These are phyloP conservation scores for Zapornia atra DNA, from an alignment of 2,113 vertebrate genomes.

Conservation along the genomic window DNA sequence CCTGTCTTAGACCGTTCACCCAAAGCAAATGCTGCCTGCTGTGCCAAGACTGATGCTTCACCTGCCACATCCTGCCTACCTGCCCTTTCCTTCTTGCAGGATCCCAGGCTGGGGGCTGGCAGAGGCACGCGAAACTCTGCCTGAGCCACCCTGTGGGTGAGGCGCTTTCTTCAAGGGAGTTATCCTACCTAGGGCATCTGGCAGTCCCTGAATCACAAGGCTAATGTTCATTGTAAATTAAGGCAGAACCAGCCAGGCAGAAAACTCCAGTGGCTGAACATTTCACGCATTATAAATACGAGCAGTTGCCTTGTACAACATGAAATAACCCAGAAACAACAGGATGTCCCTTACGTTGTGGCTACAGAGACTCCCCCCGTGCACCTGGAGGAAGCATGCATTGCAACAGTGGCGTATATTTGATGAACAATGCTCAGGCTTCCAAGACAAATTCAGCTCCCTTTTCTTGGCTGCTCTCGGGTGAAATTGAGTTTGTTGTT, in stretches of 20 bases:
- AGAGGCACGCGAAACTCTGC: background rate
- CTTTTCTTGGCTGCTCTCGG: background rate
- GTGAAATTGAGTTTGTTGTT: slow-evolving; percentile 36
- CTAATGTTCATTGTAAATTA: slow-evolving; percentile 25
- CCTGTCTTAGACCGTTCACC: background rate
- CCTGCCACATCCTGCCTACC: background rate
- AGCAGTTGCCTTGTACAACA: background rate
- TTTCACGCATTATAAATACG: background rate
- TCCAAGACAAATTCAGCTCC: background rate
- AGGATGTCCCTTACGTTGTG: background rate
- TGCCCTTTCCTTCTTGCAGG: background rate
- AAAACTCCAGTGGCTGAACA: slow-evolving; percentile 12
- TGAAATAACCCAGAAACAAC: background rate
- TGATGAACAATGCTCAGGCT: slow-evolving; percentile 7
- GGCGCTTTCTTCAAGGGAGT: background rate
- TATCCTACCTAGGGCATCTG: background rate
- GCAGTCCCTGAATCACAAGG: slow-evolving; percentile 32
- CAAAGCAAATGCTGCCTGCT: background rate
- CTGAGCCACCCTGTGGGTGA: background rate
- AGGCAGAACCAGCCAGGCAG: slow-evolving; percentile 17
- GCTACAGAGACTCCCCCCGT: background rate
- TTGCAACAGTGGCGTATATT: background rate
- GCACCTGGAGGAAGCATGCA: background rate
- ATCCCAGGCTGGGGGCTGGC: background rate
- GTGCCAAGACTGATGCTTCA: background rate